Conservation (phyloP, 2,797 vertebrate species). For the Sebastes nivosus region DNA sequence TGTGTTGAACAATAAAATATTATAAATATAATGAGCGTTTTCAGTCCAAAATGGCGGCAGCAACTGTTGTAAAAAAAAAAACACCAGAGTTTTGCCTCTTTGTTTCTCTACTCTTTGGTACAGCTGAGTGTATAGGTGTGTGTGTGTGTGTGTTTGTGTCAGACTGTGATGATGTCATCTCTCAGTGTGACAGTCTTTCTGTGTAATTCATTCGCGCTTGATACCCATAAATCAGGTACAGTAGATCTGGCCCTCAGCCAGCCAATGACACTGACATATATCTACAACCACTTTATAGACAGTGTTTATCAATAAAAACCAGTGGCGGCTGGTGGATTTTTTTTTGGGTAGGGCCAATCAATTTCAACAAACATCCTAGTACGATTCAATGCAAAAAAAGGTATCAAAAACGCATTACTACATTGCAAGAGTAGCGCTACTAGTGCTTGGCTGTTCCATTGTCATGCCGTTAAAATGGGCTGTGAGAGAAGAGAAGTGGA, state of each 20-base stretch:
- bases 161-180: background rate
- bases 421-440: no score
- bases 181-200: background rate
- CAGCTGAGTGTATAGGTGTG: background rate
- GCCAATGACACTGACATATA: background rate
- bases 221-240: background rate
- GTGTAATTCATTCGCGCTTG: background rate
- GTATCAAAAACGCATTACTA: no score
- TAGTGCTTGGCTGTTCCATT: no score
- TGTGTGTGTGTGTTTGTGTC: background rate
- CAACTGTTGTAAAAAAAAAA: background rate
- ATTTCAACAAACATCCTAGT: no score
- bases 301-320: background rate
- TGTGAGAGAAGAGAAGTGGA: no score
- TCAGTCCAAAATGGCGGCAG: no score
- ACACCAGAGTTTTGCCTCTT: background rate
- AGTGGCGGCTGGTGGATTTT: no score
- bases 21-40: no score
- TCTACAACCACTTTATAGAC: background rate
- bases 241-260: background rate
- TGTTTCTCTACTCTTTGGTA: no score
- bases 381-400: no score
- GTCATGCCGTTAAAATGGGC: no score
- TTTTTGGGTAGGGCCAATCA: no score
- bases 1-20: background rate